A percentile compares a stretch with the other conserved stretches of the same genome.
These are phyloP conservation scores for Apogon talboti DNA, from an alignment of 2,797 vertebrate species.

Conservation along the genomic window DNA sequence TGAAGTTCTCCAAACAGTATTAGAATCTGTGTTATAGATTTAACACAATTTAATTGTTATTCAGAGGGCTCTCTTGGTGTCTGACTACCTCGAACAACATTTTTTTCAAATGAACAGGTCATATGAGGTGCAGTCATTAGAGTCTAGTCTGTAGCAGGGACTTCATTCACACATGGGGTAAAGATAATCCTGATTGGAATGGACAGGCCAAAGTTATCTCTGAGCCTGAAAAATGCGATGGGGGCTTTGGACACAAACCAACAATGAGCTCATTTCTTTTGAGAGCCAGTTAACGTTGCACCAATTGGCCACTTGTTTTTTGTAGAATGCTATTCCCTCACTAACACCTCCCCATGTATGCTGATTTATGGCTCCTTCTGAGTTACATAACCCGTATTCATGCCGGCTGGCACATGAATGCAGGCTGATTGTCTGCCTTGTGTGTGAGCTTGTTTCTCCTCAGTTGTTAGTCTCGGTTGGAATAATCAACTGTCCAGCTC, in stretches of 20 bases:
- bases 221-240: constrained; percentile 79
- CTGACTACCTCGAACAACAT: no score
- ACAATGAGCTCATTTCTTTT: constrained; percentile 82
- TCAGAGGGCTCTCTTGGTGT: no score
- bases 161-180: constrained; percentile 48
- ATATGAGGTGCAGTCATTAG: constrained; percentile 9
- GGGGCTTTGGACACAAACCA: constrained; percentile 80
- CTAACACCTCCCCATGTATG: constrained; percentile 62
- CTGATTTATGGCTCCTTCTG: constrained; percentile 76
- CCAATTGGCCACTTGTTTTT: constrained; percentile 73
- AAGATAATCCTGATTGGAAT: constrained; percentile 72
- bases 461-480: constrained; percentile 45
- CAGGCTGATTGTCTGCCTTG: constrained; percentile 26
- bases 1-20: no score
- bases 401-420: constrained; percentile 45
- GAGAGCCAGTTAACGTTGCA: constrained; percentile 62
- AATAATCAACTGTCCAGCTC: constrained; percentile 3
- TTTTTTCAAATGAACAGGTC: no score
- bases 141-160: neutral
- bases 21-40: no score
- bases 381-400: constrained; percentile 76
- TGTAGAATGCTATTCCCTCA: constrained; percentile 27
- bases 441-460: constrained; percentile 36
- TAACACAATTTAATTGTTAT: no score
- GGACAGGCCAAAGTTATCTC: constrained; percentile 77